phyloP scores from a whole-genome alignment of 2,888 invertebrate genomes.

The Linyphia triangularis region DNA sequence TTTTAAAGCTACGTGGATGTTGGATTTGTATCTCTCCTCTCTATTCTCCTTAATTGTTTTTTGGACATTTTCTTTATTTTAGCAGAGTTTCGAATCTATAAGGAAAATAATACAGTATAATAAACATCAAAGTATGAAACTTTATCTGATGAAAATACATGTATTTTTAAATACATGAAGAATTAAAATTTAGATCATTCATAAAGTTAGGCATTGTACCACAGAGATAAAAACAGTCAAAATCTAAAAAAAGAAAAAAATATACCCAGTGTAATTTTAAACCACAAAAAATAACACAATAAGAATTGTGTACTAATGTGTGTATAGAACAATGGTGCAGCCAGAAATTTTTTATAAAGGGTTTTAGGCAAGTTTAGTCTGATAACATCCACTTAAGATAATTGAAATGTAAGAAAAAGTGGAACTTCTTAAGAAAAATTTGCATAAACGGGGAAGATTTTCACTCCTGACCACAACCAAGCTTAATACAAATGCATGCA shows the following conservation, averaged over 20 bases:
- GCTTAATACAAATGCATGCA: no score
- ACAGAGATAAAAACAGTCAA: no score
- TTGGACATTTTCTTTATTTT: constrained; percentile 66
- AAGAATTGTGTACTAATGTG: no score
- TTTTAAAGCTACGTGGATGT: background rate
- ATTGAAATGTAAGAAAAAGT: no score
- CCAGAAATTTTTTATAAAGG: no score
- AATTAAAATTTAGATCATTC: no score
- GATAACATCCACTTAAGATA: background rate
- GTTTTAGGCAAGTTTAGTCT: no score
- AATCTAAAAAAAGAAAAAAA: background rate
- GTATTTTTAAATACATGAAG: background rate
- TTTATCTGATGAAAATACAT: background rate
- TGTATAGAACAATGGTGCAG: no score
- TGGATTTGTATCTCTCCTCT: constrained; percentile 69
- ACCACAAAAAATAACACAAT: background rate
- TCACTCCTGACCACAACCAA: no score
- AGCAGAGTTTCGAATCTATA: constrained; percentile 61
- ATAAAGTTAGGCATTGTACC: no score
- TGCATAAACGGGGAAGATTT: no score
- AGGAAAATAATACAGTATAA: background rate
- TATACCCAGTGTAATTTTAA: background rate
- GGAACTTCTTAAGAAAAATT: no score
- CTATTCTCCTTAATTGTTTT: constrained; percentile 58
- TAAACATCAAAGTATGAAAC: background rate